Base-by-base conservation (phyloP, 2,113 vertebrate species). In the Clinocottus analis region DNA sequence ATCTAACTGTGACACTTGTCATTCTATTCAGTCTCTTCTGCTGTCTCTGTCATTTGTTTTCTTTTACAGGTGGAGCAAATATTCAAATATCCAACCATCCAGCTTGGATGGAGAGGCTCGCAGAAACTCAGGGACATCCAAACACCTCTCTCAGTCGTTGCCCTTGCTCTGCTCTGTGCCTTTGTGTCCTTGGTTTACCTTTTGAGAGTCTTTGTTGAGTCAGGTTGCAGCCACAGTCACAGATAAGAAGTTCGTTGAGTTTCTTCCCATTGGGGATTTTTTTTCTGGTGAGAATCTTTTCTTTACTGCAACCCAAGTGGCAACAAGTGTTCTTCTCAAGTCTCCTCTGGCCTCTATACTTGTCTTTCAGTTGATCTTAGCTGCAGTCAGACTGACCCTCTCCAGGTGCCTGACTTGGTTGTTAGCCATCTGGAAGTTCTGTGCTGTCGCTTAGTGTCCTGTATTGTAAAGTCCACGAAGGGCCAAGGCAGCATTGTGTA, bases 161-260 rank as follows among this genome's bases (percentile, higher is more conserved):
- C 51, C 55, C 56, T 77, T 61, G 60, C 76, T 90, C 84, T 90
- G 89, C 92, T 90, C 85, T 80, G 89, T 72, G 85, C 67, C 82
- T 85, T 61, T 79, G 7, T 76, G 74, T 23, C 72, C 72, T 86
- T 27, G 23, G 64, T 86, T 82, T 90, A 81, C 71, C 61, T 87
- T 79, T 65, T 66, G 53, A 81, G 66, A 65, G 58, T 47, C 63
- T 75, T 74, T 80, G 56, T 82, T 49, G 72, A 85, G 81, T 83
- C 75, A 72, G 79, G 65, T 63, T 85, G 79, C 39, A 59, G 72
- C 63, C 73, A 25, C 62, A 74, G 72, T 69, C 75, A 74, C 33
- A 89, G 84, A 90, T 89, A 82, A 71, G 71, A 49, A 31, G 74
- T 45, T 77, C 49, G 74, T 74, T 64, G 75, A 43, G 59, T 68